Evolutionary conservation across 2,888 invertebrate genomes (phyloP).

Genomic region (Agrochola macilenta): DNA sequence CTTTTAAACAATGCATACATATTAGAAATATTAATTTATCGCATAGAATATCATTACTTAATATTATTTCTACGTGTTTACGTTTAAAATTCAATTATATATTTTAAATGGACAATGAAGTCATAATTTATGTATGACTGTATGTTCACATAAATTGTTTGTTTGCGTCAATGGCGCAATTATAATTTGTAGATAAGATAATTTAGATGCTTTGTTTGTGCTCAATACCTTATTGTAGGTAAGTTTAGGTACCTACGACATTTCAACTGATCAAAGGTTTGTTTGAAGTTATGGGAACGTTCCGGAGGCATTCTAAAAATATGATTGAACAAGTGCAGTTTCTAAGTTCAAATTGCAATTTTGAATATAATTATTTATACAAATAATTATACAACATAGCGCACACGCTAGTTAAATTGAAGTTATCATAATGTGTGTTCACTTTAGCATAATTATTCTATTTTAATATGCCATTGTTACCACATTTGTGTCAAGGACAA

Average conservation of each 20-base stretch:
- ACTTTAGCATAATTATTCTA: slow-evolving; percentile 37
- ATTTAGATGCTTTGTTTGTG: slow-evolving; percentile 22
- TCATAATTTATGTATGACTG: not conserved
- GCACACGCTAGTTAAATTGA: not conserved
- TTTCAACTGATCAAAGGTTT: not conserved
- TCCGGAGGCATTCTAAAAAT: not conserved
- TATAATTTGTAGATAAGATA: slow-evolving; percentile 11
- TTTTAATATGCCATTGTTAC: slow-evolving; percentile 41
- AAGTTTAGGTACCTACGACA: not conserved
- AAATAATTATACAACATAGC: not conserved
- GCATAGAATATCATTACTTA: not conserved
- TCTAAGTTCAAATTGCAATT: not conserved
- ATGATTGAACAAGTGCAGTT: not conserved
- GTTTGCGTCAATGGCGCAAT: slow-evolving; percentile 22
- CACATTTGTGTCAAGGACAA: slow-evolving; percentile 51
- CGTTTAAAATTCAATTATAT: not conserved
- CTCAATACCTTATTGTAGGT: slow-evolving; percentile 1
- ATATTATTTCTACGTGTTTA: not conserved
- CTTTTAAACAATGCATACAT: not conserved
- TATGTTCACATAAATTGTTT: slow-evolving; percentile 9
- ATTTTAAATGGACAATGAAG: not conserved
- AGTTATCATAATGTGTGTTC: slow-evolving; percentile 34
- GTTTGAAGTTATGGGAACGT: not conserved
- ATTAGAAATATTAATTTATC: slow-evolving; percentile 12
- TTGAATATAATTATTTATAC: not conserved